Base-by-base conservation (phyloP, 2,797 vertebrate genomes). In the Sebastes miniatus region DNA sequence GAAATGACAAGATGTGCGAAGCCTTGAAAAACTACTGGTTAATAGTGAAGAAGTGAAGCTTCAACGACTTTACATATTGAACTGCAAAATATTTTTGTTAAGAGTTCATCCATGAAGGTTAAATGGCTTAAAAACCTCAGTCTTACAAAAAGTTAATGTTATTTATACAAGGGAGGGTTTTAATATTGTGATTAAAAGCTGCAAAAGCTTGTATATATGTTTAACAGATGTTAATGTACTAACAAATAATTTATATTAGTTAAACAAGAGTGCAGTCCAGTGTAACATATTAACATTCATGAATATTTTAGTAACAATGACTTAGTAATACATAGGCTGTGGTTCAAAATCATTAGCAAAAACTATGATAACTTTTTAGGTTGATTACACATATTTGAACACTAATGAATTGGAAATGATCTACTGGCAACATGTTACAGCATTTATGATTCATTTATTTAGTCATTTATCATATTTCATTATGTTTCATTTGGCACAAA, bases 231-330 rank as follows among this genome's bases (percentile, higher is more conserved):
- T 58, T 62, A 69, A 68, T 20, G 11, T 32, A 36, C 36, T 16
- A 75, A 75, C 34, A 70, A 34, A 67, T 70, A 16, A 74, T 71
- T 20, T 25, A 67, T 57, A 47, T 25, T 24, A 69, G 47, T 69
- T 63, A 50, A 80, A 50, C 59, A 70, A 31, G 66, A 47, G 59
- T 56, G 20, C 22, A 50, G 27, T 29, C 20, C 70, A 54, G 52
- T 61, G 20, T n/a, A 68, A 57, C 63, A 36, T 22, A 68, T 62
- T 57, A 57, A 73, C 32, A 77, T 63, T n/a, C 22, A 66, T 69
- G 22, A 57, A 79, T 71, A 68, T 50, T 72, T 75, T 16, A 24
- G 12, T 25, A 32, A 36, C 13, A 68, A 22, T 32, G 31, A 81
- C 20, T 36, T 72, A 5, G 8, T 22, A 63, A 70, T 36, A 16